A percentile compares a stretch with the other conserved stretches of the same genome.
Conservation (phyloP, 2,113 vertebrate species). For the Takifugu bimaculatus region DNA sequence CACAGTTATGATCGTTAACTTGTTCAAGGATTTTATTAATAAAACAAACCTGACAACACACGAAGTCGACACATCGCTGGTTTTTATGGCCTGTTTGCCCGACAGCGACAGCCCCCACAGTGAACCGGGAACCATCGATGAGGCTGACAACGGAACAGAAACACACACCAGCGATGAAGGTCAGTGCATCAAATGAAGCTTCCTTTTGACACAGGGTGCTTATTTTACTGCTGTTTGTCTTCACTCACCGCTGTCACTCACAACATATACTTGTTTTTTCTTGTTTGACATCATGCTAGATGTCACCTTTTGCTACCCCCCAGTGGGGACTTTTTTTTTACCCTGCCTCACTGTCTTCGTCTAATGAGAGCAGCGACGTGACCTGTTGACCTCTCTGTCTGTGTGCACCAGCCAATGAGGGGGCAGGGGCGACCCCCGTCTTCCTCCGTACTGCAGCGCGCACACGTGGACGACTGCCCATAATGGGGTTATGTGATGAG, state of each 20-base stretch:
- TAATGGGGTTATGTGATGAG: too few relatives aligned
- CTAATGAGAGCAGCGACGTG: not conserved
- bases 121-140: constrained; percentile 95
- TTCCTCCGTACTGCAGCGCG: not conserved
- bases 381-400: not conserved
- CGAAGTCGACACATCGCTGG: not conserved
- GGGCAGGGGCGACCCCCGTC: not conserved
- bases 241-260: not conserved
- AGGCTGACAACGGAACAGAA: constrained; percentile 92
- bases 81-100: not conserved
- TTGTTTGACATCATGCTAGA: not conserved
- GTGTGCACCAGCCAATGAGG: not conserved
- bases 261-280: too few relatives aligned
- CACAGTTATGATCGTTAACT: too few relatives aligned
- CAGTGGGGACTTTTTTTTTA: not conserved
- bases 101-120: constrained; percentile 96
- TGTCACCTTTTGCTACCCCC: not conserved
- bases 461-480: not conserved
- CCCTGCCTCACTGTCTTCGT: not conserved
- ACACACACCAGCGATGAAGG: constrained; percentile 97
- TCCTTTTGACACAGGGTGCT: not conserved
- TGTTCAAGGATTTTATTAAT: too few relatives aligned
- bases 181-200: constrained; percentile 57
- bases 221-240: not conserved
- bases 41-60: not conserved